Percentiles rank a stretch among this genome's conserved stretches.
Conservation (phyloP, 2,113 vertebrate genomes). For the Rattus rattus region DNA sequence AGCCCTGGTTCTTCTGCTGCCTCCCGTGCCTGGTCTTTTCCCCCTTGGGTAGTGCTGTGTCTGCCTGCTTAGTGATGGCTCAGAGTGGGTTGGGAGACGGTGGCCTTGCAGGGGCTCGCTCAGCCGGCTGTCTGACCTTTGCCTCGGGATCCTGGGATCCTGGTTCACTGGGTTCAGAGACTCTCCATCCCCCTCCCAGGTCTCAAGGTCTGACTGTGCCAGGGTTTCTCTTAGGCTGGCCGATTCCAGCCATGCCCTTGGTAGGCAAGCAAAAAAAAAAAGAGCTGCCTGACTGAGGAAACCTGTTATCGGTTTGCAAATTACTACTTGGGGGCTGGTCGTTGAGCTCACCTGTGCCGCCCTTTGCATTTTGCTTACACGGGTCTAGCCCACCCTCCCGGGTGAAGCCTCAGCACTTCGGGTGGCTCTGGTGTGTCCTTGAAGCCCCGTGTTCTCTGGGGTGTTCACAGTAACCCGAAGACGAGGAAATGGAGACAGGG, state of each 20-base stretch:
- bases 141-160: neutral
- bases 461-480: too few relatives aligned
- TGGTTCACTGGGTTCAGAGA: constrained; percentile 42
- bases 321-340: constrained; percentile 66
- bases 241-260: constrained; percentile 28
- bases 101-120: neutral
- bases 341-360: constrained; percentile 68
- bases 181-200: neutral
- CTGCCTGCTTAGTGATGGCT: neutral
- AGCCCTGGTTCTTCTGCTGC: neutral
- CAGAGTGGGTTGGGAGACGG: too few relatives aligned
- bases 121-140: neutral
- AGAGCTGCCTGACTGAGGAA: constrained; percentile 27
- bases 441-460: rapidly evolving
- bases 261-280: neutral
- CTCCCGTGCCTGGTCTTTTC: neutral
- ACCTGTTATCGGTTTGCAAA: constrained; percentile 29
- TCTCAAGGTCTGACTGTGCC: neutral
- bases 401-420: neutral
- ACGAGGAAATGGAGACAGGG: neutral
- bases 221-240: constrained; percentile 31
- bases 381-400: neutral
- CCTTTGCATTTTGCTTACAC: constrained; percentile 63
- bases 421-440: too few relatives aligned
- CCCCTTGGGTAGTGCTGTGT: neutral